Evolutionary conservation across 2,797 vertebrate species (phyloP).

Genomic region (Tenualosa ilisha): DNA sequence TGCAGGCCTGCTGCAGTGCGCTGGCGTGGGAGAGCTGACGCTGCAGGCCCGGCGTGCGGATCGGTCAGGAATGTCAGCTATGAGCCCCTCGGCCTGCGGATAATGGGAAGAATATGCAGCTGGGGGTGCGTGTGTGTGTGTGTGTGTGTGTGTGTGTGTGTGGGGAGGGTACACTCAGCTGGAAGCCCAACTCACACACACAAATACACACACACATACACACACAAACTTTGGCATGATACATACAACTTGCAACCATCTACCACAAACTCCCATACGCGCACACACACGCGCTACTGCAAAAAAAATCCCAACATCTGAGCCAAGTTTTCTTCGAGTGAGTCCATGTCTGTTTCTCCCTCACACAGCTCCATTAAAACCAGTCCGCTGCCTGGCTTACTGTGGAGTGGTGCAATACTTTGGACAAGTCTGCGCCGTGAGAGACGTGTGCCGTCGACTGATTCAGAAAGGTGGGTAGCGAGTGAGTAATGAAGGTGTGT

Average conservation of each 20-base stretch:
- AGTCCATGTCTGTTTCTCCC: not conserved
- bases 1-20: not conserved
- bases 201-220: not conserved
- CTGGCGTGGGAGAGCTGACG: slow-evolving; percentile 22
- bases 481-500: not conserved
- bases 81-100: slow-evolving; percentile 41
- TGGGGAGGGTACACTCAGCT: not conserved
- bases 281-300: not conserved
- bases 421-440: not conserved
- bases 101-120: slow-evolving; percentile 46
- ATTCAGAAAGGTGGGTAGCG: not conserved
- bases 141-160: too few species aligned
- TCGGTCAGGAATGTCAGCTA: slow-evolving; percentile 46
- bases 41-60: slow-evolving; percentile 28
- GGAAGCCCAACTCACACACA: not conserved
- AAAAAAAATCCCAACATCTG: not conserved
- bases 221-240: not conserved
- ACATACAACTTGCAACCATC: not conserved
- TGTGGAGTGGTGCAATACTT: not conserved
- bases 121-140: not conserved
- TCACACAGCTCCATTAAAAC: not conserved
- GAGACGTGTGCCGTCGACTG: not conserved
- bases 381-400: not conserved
- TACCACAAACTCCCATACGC: not conserved
- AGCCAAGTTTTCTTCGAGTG: not conserved